Conservation (phyloP, 2,888 invertebrate genomes). For the Apamea monoglypha region DNA sequence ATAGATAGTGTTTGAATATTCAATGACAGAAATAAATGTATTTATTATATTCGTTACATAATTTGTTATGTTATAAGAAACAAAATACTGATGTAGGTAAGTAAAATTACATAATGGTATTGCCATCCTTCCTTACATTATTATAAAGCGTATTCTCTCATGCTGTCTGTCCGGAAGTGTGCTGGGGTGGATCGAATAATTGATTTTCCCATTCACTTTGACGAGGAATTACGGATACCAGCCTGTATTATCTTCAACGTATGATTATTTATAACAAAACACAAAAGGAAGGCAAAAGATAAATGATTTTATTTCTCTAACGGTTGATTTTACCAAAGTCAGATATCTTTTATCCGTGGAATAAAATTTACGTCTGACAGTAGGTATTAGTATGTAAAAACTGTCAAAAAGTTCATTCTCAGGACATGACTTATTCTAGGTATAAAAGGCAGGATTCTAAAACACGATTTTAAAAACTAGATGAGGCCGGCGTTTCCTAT, state of each 20-base stretch:
- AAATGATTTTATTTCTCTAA: not conserved
- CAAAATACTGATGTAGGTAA: constrained; percentile 7
- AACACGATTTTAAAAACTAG: no score
- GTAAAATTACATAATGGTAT: constrained; percentile 19
- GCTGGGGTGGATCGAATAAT: not conserved
- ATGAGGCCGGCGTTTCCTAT: no score
- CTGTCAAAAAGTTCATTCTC: no score
- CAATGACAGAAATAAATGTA: constrained; percentile 25
- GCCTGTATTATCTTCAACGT: not conserved
- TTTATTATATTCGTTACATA: constrained; percentile 1
- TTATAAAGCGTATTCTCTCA: not conserved
- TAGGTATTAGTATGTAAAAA: no score
- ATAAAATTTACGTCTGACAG: no score
- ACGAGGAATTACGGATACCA: not conserved
- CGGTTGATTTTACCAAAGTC: no score
- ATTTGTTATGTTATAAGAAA: constrained; percentile 12
- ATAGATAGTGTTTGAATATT: constrained; percentile 3
- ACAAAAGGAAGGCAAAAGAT: no score
- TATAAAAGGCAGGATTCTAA: no score
- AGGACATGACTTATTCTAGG: no score
- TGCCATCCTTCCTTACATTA: constrained; percentile 5
- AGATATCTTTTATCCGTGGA: no score
- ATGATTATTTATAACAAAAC: not conserved
- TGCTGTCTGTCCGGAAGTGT: not conserved
- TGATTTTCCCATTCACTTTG: not conserved